Conservation (phyloP, 2,113 vertebrate species). For the Periophthalmodon schlosseri region DNA sequence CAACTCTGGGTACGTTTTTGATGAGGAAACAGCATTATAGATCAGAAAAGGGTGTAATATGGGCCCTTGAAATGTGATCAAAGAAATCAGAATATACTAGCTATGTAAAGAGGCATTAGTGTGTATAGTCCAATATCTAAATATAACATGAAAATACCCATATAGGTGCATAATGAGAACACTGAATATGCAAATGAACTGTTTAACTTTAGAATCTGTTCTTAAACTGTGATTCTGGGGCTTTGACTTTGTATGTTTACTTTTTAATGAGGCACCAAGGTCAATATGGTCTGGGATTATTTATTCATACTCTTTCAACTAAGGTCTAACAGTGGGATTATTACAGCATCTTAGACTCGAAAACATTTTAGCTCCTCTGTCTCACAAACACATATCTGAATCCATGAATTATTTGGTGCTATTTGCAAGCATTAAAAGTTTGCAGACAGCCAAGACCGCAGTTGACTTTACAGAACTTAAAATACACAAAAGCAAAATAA, state of each 20-base stretch:
- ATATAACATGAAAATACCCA: neutral
- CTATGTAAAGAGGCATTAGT: too few species aligned
- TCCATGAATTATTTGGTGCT: conserved; percentile 13
- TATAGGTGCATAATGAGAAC: neutral
- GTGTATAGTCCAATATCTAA: neutral
- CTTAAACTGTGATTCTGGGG: conserved; percentile 9
- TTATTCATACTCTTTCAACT: conserved; percentile 24
- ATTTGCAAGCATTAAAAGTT: conserved; percentile 27
- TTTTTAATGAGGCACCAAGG: conserved; percentile 47
- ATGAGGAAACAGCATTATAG: too few species aligned
- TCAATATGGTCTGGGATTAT: conserved; percentile 18
- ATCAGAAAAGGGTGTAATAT: too few species aligned
- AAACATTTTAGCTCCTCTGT: neutral
- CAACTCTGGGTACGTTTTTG: too few species aligned
- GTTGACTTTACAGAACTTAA: conserved; percentile 1
- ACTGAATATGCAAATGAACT: neutral
- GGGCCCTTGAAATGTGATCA: too few species aligned
- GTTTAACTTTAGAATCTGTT: conserved; percentile 6
- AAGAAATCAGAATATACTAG: too few species aligned
- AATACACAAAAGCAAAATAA: neutral
- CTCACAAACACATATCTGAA: neutral
- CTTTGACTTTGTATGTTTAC: conserved; percentile 36
- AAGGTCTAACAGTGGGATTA: neutral
- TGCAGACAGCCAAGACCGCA: neutral
- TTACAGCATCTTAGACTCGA: neutral